Evolutionary conservation across 2,113 vertebrate species (phyloP), one percentile per base, ranked within the genome.

Genomic region (Oryzias woworae): DNA sequence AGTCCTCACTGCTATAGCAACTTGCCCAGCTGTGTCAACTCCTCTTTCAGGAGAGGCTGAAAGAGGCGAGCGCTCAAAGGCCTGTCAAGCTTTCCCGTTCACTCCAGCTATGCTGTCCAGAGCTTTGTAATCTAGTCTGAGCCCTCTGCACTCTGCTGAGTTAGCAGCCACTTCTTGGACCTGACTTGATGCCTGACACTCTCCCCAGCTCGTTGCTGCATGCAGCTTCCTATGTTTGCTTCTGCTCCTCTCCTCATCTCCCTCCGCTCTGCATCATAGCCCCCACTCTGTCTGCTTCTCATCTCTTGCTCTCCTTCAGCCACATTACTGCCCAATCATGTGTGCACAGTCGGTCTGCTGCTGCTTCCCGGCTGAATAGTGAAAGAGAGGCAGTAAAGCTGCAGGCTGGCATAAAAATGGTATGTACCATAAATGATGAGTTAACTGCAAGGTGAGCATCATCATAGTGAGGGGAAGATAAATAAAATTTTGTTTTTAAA

Each of bases 21-120:
- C 80, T 84, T 68, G 66, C 65, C 84, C 87, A 75, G 81, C 78
- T 81, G 85, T 77, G 82, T 83, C 84, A 74, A 84, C 76, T 81
- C 77, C 69, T 87, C 85, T 80, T 59, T 80, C 74, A 83, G 64
- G 81, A 54, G 59, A 70, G 20, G 58, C 16, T 43, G 63, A 72
- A 63, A 73, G 44, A 72, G 64, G 81, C 79, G 61, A 77, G 77
- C 75, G 58, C 18, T 81, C 62, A 63, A 66, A 42, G 51, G 72
- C 60, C 72, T 26, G 18, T 17, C 61, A 56, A 36, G 41, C 43
- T 62, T 51, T 42, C 58, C 53, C 67, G 64, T 63, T 59, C 62
- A 68, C 64, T 62, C 16, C 55, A 36, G 62, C 53, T 58, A 54
- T 64, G 78, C 68, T 57, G 57, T 58, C 64, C 62, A 36, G 66